These are phyloP conservation scores for Morphnarchus princeps DNA, from an alignment of 2,113 vertebrate species.

Conservation along the genomic window DNA sequence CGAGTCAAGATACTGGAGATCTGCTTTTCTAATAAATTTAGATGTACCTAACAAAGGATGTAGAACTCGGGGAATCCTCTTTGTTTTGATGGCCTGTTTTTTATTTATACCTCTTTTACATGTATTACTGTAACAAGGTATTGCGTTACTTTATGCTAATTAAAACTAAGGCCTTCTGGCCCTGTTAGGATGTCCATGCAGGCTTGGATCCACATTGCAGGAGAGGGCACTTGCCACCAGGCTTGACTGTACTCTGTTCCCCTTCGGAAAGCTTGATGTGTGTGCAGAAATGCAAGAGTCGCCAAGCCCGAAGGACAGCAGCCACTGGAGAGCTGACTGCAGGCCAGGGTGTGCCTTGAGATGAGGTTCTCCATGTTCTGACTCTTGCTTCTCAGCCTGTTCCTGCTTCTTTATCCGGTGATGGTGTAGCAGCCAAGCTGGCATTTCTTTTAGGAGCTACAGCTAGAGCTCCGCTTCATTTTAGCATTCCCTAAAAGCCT, in stretches of 20 bases:
- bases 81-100: not conserved
- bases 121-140: not conserved
- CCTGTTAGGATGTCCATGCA: fast-evolving
- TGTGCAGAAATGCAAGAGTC: not conserved
- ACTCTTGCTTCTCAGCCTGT: not conserved
- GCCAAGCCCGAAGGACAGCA: fast-evolving
- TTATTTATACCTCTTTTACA: not conserved
- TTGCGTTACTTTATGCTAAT: not conserved
- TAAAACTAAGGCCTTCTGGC: not conserved
- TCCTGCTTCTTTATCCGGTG: not conserved
- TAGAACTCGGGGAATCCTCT: not conserved
- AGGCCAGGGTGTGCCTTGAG: fast-evolving
- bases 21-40: not conserved
- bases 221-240: not conserved
- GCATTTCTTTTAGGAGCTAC: not conserved
- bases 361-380: not conserved
- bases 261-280: not conserved
- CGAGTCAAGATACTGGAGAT: not conserved
- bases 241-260: too few relatives aligned
- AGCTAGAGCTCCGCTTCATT: not conserved
- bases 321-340: not conserved
- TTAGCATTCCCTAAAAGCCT: not conserved
- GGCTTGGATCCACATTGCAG: not conserved
- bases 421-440: not conserved
- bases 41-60: not conserved